phyloP scores from a whole-genome alignment of 2,113 vertebrate genomes.

The Ariopsis seemanni region DNA sequence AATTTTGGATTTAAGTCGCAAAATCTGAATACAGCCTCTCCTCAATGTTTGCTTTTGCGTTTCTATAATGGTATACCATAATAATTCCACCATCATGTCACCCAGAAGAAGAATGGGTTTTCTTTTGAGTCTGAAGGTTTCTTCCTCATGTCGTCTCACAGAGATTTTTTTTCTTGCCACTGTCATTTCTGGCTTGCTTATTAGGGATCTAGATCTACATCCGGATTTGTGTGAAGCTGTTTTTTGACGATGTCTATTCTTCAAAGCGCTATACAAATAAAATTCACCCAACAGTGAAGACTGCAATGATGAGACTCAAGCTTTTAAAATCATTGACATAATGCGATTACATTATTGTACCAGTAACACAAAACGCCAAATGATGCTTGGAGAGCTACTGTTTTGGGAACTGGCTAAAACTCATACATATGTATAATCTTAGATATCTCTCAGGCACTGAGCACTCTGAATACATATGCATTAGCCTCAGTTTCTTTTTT shows the following conservation, averaged over 20 bases:
- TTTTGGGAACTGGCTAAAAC: neutral
- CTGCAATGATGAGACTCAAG: neutral
- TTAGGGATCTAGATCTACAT: slow-evolving; percentile 11
- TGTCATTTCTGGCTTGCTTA: neutral
- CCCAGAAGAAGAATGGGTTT: neutral
- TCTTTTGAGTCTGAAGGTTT: neutral
- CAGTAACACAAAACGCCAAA: neutral
- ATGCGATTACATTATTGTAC: neutral
- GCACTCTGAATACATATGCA: slow-evolving; percentile 8
- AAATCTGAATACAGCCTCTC: neutral
- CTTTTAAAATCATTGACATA: neutral
- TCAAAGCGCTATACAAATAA: neutral
- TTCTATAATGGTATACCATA: neutral
- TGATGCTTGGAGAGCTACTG: neutral
- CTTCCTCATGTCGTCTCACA: neutral
- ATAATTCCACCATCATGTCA: neutral
- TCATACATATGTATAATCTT: slow-evolving; percentile 14
- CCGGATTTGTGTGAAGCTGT: neutral
- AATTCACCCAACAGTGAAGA: neutral
- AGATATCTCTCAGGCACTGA: neutral
- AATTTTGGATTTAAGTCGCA: neutral
- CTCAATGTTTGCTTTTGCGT: neutral
- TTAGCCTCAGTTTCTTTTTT: slow-evolving; percentile 7
- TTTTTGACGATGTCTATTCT: neutral
- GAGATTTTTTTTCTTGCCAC: neutral